Evolutionary conservation across 2,797 vertebrate genomes (phyloP).

Genomic region (Coilia nasus): DNA sequence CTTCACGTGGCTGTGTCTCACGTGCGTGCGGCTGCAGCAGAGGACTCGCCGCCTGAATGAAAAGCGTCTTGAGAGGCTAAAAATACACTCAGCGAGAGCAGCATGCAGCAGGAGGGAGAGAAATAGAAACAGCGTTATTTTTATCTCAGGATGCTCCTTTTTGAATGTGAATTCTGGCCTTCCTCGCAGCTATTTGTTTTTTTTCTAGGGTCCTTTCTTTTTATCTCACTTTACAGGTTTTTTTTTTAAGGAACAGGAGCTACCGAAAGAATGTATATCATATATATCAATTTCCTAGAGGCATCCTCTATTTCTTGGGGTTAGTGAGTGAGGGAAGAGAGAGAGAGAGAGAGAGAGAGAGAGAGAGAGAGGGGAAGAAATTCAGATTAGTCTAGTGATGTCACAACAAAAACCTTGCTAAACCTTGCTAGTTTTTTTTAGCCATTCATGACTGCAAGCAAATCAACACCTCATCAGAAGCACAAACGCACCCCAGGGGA

Average conservation of each 20-base stretch:
- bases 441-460: not conserved
- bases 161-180: constrained; percentile 40
- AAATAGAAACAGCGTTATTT: constrained; percentile 66
- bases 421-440: too few relatives aligned
- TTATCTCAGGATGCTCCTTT: constrained; percentile 32
- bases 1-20: constrained; percentile 45
- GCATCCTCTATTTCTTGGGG: not conserved
- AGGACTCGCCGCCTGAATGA: constrained; percentile 50
- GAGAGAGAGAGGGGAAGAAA: not conserved
- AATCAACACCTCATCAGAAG: not conserved
- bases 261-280: not conserved
- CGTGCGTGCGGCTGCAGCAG: constrained; percentile 56
- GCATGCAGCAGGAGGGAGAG: constrained; percentile 45
- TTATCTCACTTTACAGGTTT: constrained; percentile 29
- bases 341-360: not conserved
- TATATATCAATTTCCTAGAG: not conserved
- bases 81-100: constrained; percentile 62
- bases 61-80: constrained; percentile 63
- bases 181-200: constrained; percentile 41
- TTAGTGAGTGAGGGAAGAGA: not conserved
- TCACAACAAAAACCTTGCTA: not conserved
- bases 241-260: constrained; percentile 32
- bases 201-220: constrained; percentile 30
- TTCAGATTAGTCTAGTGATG: not conserved
- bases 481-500: not conserved